Evolutionary conservation across 2,113 vertebrate genomes (phyloP).

Genomic region (Suncus etruscus): DNA sequence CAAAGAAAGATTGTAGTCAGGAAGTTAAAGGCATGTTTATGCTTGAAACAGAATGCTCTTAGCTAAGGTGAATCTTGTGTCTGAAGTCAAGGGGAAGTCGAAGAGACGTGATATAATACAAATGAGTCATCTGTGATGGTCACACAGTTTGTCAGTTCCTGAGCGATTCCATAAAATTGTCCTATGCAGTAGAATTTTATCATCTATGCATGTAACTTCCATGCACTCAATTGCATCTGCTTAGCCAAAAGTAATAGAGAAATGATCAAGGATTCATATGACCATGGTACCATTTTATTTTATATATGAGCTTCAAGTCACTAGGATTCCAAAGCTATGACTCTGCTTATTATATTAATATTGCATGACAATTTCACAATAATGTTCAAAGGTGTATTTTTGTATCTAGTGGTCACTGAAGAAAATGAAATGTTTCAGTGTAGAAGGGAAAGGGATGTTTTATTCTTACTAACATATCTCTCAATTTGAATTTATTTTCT

Average conservation of each 20-base stretch:
- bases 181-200: background rate
- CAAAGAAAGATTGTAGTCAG: background rate
- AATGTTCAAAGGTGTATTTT: background rate
- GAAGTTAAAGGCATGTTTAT: background rate
- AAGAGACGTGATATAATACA: background rate
- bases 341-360: background rate
- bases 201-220: background rate
- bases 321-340: background rate
- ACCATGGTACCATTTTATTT: slow-evolving; percentile 1
- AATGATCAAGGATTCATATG: background rate
- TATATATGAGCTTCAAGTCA: background rate
- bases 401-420: slow-evolving; percentile 12
- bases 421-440: background rate
- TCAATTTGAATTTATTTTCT: slow-evolving; percentile 7
- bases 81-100: slow-evolving; percentile 45
- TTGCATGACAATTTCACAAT: background rate
- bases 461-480: background rate
- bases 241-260: background rate
- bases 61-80: background rate
- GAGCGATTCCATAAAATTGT: background rate
- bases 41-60: background rate
- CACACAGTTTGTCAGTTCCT: background rate
- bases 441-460: background rate
- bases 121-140: background rate
- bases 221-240: background rate